Base-by-base conservation (phyloP, 2,888 invertebrate species). In the Phengaris arion region DNA sequence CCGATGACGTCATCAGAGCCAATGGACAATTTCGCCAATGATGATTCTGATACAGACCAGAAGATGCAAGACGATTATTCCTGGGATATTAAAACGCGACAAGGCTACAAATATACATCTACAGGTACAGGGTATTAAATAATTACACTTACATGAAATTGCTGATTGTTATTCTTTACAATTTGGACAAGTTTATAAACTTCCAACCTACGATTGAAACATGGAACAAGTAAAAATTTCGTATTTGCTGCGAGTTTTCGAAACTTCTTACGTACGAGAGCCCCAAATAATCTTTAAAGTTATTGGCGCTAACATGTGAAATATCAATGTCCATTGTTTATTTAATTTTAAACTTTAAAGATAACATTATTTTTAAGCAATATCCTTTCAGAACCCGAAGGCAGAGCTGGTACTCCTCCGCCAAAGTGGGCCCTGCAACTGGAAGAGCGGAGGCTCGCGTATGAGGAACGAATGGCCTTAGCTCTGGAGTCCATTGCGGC, bases 401-500 rank as follows among this genome's bases (percentile, higher is more conserved):
- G 75, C 2, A 76, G 81, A 35, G 76, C 81, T 69, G 76, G 79
- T 2, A 85, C 89, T 48, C 91, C 90, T 10, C 91, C 92, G 51
- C 92, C 92, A 2, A 87, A 85, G 81, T 92, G 92, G 92, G 91
- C 89, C 0, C 74, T 91, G 75, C 87, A 89, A 3, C 81, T 90
- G 57, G 92, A 92, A 82, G 89, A 92, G 76, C 84, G 92, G 0
- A 85, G 90, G 76, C 85, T 90, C 78, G 85, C 88, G 74, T 89
- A 90, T 2, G 88, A 92, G 74, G 92, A 92, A 78, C 83, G 91
- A 22, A 88, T 89, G 83, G 92, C 92, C 0, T 85, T 83, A 4
- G 91, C 92, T 0, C 75, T 92, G 35, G 87, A 88, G 76, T 84
- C 90, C 6, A 90, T 91, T 74, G 89, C 89, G 9, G 80, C 81